Percentiles rank a stretch among this genome's conserved stretches.
Evolutionary conservation across 1,140 invertebrate genomes (phyloP).

Genomic region (Tetraneura akinire): DNA sequence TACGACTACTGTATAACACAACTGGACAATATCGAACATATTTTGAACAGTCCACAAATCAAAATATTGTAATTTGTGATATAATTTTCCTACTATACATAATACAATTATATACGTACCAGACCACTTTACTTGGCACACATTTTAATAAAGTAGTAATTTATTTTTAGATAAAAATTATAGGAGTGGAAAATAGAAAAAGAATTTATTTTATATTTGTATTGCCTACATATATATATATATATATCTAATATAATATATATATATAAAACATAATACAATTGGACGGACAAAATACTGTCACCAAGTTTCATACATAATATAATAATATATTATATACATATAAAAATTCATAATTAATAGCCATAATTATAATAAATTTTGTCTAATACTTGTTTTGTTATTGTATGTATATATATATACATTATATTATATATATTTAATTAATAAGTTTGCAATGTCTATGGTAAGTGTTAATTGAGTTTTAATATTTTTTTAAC

Average conservation of each 20-base stretch:
- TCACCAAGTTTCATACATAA: constrained; percentile 12
- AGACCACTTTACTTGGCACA: constrained; percentile 9
- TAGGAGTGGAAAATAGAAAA: constrained; percentile 18
- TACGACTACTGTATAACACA: too few species aligned
- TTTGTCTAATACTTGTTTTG: constrained; percentile 14
- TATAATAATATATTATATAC: background rate
- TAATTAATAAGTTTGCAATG: constrained; percentile 27
- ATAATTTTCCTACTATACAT: background rate
- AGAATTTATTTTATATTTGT: constrained; percentile 26
- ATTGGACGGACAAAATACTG: constrained; percentile 46
- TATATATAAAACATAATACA: constrained; percentile 45
- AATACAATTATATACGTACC: background rate
- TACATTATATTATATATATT: background rate
- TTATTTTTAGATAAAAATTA: constrained; percentile 23
- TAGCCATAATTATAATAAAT: constrained; percentile 23
- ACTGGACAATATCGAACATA: background rate
- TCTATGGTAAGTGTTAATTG: constrained; percentile 13
- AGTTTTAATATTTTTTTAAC: constrained; percentile 70
- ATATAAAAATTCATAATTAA: constrained; percentile 18
- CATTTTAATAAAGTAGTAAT: background rate
- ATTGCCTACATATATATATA: constrained; percentile 40
- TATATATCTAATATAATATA: too few species aligned
- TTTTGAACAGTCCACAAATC: background rate
- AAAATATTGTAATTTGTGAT: constrained; percentile 8
- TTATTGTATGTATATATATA: background rate